Evolutionary conservation across 2,797 vertebrate genomes (phyloP), one percentile per base, ranked within the genome.

Genomic region (Malurus leucopterus): DNA sequence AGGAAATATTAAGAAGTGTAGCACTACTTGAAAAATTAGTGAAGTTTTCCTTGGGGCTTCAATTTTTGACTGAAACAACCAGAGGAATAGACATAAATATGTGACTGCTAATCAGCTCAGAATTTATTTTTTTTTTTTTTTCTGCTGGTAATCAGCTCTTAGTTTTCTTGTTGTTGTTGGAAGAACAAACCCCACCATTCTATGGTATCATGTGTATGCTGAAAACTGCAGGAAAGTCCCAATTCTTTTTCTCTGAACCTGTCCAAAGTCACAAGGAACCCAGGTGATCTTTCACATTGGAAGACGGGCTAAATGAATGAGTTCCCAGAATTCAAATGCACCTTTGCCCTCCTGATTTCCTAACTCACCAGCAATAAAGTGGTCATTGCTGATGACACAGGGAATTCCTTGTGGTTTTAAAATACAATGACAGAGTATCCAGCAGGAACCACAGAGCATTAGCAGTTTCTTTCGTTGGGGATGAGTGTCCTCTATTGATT

Each of bases 351-450:
- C 20, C 59, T 85, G 9, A 44, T 92, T 89, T 95, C 74, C 82
- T 80, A 76, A 57, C 76, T 79, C 86, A 64, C 20, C 68, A 89
- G 54, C 76, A 85, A 32, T 50, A 76, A 86, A 93, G 41, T 44
- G 83, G 72, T 24, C 93, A 64, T 51, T 93, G 84, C 54, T 79
- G 90, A 93, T 92, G 89, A 90, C 84, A 77, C 63, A 86, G 93
- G 93, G 89, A 90, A 92, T 96, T 96, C 84, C 79, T 86, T 92
- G 82, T 84, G 92, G 94, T 93, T 95, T 93, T 74, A 63, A 86
- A 91, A 84, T 50, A 91, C 91, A 88, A 85, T 81, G 78, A 44
- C 47, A 89, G 73, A 63, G 27, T 83, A 88, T 90, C 84, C 84
- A 86, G 69, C 64, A 87, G 71, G 76, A 96, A 90, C 86, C n/a